phyloP scores from a whole-genome alignment of 2,113 vertebrate species.

The Mionectes macconnelli region DNA sequence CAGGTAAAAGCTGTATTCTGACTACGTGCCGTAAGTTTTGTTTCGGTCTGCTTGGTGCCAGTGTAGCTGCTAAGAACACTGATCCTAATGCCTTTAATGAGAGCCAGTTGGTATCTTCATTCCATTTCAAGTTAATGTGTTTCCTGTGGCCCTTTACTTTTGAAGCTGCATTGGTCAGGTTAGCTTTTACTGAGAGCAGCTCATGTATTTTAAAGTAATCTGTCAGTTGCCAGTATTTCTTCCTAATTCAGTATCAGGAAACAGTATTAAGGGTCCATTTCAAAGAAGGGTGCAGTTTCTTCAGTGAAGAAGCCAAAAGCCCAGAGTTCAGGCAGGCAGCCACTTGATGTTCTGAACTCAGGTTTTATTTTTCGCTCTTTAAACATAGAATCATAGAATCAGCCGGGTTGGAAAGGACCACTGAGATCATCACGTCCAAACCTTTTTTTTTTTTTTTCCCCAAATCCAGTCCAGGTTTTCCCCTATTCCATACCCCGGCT shows the following conservation, averaged over 20 bases:
- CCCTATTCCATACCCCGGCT: too few species aligned
- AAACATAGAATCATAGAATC: neutral
- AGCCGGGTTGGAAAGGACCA: too few species aligned
- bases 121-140: slow-evolving; percentile 56
- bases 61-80: slow-evolving; percentile 41
- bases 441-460: too few species aligned
- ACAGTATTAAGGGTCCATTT: slow-evolving; percentile 54
- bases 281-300: neutral
- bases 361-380: neutral
- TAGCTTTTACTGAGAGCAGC: slow-evolving; percentile 28
- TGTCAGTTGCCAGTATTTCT: slow-evolving; percentile 40
- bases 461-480: too few species aligned
- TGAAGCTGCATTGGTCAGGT: neutral
- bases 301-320: slow-evolving; percentile 39
- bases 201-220: neutral
- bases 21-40: slow-evolving; percentile 29
- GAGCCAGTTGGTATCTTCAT: slow-evolving; percentile 63
- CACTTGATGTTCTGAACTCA: neutral
- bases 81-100: slow-evolving; percentile 16
- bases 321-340: neutral
- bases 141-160: neutral
- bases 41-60: slow-evolving; percentile 54
- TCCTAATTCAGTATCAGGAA: neutral
- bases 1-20: slow-evolving; percentile 44
- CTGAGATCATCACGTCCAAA: too few species aligned